Percentiles rank a stretch among this genome's conserved stretches.
phyloP scores from a whole-genome alignment of 2,797 vertebrate genomes.

The Chaunax sp. region DNA sequence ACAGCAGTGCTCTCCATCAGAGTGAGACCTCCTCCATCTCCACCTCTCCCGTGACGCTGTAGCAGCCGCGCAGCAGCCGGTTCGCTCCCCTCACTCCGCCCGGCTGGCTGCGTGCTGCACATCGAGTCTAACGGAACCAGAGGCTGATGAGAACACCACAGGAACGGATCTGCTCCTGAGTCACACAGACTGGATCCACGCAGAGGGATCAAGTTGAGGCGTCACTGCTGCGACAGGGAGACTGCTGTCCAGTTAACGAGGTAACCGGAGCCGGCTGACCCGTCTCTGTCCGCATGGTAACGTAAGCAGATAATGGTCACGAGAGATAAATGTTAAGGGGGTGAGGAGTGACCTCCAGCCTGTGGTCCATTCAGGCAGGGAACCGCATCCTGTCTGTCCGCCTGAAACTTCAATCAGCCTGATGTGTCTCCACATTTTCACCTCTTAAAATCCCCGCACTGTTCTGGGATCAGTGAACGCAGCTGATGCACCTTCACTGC shows the following conservation, averaged over 20 bases:
- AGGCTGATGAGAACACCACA: neutral
- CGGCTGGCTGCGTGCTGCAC: constrained; percentile 39
- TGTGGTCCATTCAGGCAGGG: constrained; percentile 4
- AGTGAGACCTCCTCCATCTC: constrained; percentile 45
- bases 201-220: neutral
- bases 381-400: constrained; percentile 6
- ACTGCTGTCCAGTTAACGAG: constrained; percentile 32
- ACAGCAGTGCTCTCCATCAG: neutral
- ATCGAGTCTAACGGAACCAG: constrained; percentile 9
- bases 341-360: constrained; percentile 14
- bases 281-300: constrained; percentile 24
- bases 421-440: neutral
- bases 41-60: constrained; percentile 42
- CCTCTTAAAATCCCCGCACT: neutral
- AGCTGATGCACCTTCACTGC: neutral
- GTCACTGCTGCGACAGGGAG: constrained; percentile 26
- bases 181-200: constrained; percentile 33
- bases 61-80: constrained; percentile 40
- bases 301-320: neutral
- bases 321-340: neutral
- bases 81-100: constrained; percentile 33
- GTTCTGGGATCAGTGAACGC: neutral
- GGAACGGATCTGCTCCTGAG: constrained; percentile 3
- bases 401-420: constrained; percentile 28
- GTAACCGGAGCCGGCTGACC: constrained; percentile 31